Base-by-base conservation (phyloP, 2,888 invertebrate genomes). In the Lasioglossum malachurum region DNA sequence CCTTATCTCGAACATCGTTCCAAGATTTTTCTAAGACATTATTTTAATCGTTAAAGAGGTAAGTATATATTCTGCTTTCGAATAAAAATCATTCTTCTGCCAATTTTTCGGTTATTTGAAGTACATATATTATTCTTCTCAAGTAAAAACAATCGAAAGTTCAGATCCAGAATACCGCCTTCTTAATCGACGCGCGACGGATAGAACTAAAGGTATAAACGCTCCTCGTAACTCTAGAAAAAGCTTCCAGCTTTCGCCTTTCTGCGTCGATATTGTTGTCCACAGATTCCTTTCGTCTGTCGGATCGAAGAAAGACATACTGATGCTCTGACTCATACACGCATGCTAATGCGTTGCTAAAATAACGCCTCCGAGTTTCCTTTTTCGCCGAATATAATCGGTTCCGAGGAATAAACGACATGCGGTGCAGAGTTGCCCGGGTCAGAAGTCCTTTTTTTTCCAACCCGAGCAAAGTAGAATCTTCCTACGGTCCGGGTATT, bases 311-410 rank as follows among this genome's bases (percentile, higher is more conserved):
- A 69, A 23, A 69, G 35, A 69, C 10, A 69, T 38, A 12, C n/a
- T 5, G 23, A 14, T 14, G 14, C 71, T 41, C 41, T 41, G 71
- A 71, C 71, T 71, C 69, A 71, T 38, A 12, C n/a, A 3, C 41
- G 41, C 12, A 38, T 71, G 69, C 69, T 71, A 41, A 71, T 38
- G 71, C 38, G n/a, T 71, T 71, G n/a, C n/a, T n/a, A n/a, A 71
- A 71, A 71, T 41, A 41, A 71, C 41, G 71, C n/a, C 38, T 12
- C n/a, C 41, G 12, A 71, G 41, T 71, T 41, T 71, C 38, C 71
- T 41, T 41, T 71, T 71, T 41, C n/a, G 71, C 41, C 71, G 71
- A 71, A 71, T 41, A n/a, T 41, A 71, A 71, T n/a, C 41, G 14
- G 23, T 2, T 16, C 19, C 69, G 49, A 19, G 31, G 49, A n/a